A percentile compares a stretch with the other conserved stretches of the same genome.
Evolutionary conservation across 2,113 vertebrate species (phyloP).

Genomic region (Dermatemys mawii): DNA sequence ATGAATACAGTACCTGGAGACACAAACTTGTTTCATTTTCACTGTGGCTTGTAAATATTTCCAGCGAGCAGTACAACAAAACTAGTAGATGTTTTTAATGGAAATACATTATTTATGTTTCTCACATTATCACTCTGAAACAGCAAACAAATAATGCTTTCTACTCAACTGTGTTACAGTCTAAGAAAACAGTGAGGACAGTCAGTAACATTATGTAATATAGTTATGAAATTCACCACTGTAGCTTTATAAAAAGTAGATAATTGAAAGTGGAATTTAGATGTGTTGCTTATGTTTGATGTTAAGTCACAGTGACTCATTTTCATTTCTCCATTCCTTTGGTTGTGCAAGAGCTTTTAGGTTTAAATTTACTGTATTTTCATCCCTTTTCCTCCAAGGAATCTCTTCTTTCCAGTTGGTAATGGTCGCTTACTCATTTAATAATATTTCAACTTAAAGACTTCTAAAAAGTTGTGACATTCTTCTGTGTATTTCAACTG

Average conservation of each 20-base stretch:
- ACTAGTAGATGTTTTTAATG: background rate
- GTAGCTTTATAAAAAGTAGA: background rate
- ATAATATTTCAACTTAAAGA: background rate
- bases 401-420: background rate
- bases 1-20: background rate
- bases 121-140: background rate
- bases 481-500: background rate
- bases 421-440: accelerated
- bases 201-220: background rate
- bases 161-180: background rate
- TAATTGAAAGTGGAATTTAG: background rate
- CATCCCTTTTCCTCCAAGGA: background rate
- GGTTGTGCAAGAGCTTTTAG: conserved; percentile 19
- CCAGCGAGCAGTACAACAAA: background rate
- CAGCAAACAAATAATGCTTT: background rate
- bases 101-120: background rate
- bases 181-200: background rate
- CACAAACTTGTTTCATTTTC: background rate
- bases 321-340: conserved; percentile 16
- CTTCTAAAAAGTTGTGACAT: background rate
- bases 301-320: background rate
- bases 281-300: conserved; percentile 19
- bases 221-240: background rate
- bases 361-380: background rate
- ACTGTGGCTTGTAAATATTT: background rate